Evolutionary conservation across 2,797 vertebrate genomes (phyloP).

Genomic region (Centroberyx gerrardi): DNA sequence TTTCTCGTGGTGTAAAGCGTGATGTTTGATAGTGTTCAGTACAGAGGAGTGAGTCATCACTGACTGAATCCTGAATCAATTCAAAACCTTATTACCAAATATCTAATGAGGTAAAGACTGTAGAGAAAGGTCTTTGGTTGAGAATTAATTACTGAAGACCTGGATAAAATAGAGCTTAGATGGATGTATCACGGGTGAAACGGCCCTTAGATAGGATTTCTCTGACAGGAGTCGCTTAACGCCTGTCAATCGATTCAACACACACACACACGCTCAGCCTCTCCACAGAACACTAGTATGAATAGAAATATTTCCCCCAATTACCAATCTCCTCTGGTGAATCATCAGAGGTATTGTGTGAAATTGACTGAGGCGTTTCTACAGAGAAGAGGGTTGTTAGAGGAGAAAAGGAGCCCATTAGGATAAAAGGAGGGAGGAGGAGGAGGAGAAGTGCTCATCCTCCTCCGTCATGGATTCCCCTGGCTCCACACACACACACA

Average conservation of each 20-base stretch:
- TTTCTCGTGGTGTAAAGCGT: no score
- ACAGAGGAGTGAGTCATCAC: no score
- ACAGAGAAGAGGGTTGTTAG: slow-evolving; percentile 57
- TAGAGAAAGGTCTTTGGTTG: no score
- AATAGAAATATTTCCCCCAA: slow-evolving; percentile 53
- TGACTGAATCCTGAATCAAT: no score
- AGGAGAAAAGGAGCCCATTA: slow-evolving; percentile 72
- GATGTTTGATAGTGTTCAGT: no score
- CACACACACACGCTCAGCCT: slow-evolving; percentile 11
- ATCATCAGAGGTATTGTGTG: slow-evolving; percentile 66
- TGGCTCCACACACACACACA: slow-evolving; percentile 9
- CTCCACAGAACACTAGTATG: slow-evolving; percentile 26
- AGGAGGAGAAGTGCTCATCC: no score
- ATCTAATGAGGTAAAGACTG: no score
- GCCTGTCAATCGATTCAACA: neutral
- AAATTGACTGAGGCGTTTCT: slow-evolving; percentile 68
- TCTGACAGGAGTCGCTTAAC: slow-evolving; percentile 12
- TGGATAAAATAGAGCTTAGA: neutral
- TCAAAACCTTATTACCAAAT: no score
- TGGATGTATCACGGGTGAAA: neutral
- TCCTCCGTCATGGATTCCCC: no score
- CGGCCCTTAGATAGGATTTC: slow-evolving; percentile 4
- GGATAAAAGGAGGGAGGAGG: slow-evolving; percentile 55
- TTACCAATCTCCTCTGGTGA: slow-evolving; percentile 61
- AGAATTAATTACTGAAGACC: no score